phyloP scores from a whole-genome alignment of 2,797 vertebrate genomes.

The Enteromius anoplus region DNA sequence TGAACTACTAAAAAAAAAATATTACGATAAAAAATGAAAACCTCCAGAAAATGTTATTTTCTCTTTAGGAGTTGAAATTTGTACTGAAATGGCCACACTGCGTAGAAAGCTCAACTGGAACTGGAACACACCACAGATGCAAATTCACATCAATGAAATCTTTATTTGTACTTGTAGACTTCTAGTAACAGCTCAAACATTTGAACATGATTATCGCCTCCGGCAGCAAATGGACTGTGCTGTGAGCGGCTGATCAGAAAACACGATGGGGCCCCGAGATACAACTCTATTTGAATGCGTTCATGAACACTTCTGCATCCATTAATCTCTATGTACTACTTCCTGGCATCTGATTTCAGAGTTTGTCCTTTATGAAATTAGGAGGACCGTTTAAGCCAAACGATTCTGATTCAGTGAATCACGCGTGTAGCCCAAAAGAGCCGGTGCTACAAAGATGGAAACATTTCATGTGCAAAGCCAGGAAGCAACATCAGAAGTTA shows the following conservation, averaged over 20 bases:
- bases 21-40: too few species aligned
- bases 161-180: not conserved
- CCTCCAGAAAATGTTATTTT: not conserved
- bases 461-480: not conserved
- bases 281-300: not conserved
- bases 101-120: not conserved
- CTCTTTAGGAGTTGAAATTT: not conserved
- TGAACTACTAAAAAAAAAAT: too few species aligned
- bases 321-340: not conserved
- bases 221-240: not conserved
- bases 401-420: not conserved
- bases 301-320: not conserved
- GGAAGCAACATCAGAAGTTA: constrained; percentile 57
- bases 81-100: not conserved
- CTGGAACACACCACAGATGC: not conserved
- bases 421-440: not conserved
- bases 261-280: not conserved
- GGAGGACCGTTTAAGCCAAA: not conserved
- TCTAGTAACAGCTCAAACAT: not conserved
- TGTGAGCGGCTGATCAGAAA: not conserved
- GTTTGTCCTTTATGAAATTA: not conserved
- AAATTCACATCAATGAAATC: not conserved
- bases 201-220: not conserved
- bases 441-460: not conserved
- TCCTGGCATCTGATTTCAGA: not conserved